These are phyloP conservation scores for Gambelia wislizenii DNA, from an alignment of 2,797 vertebrate genomes.

Conservation along the genomic window DNA sequence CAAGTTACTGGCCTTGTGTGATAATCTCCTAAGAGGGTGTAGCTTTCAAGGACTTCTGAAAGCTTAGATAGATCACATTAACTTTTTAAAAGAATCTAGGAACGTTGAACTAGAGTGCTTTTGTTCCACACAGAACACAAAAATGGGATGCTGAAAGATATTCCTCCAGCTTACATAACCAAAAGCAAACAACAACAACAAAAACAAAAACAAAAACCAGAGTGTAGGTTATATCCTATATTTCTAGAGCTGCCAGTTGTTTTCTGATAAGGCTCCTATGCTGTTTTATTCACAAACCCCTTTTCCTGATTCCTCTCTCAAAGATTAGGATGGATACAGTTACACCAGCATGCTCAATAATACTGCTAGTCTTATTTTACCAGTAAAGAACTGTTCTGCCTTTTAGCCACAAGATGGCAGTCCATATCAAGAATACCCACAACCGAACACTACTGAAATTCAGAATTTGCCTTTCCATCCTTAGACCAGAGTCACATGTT, in stretches of 20 bases:
- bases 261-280: neutral
- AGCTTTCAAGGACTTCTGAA: too few relatives aligned
- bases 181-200: too few relatives aligned
- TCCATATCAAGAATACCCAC: neutral
- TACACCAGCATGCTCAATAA: neutral
- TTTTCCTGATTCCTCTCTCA: neutral
- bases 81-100: neutral
- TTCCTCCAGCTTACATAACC: too few relatives aligned
- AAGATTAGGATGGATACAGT: neutral
- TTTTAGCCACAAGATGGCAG: conserved; percentile 36
- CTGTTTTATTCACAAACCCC: neutral
- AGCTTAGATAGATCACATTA: neutral
- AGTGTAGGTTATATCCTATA: neutral
- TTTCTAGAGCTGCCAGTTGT: neutral
- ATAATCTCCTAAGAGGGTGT: too few relatives aligned
- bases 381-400: neutral
- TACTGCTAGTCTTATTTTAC: neutral
- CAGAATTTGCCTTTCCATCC: neutral
- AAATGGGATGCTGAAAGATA: neutral
- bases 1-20: too few relatives aligned
- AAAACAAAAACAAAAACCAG: too few relatives aligned
- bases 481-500: neutral
- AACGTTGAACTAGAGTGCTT: neutral
- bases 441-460: neutral
- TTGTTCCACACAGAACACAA: neutral